Base-by-base conservation (phyloP, 2,797 vertebrate genomes). In the Arctocebus calabarensis region DNA sequence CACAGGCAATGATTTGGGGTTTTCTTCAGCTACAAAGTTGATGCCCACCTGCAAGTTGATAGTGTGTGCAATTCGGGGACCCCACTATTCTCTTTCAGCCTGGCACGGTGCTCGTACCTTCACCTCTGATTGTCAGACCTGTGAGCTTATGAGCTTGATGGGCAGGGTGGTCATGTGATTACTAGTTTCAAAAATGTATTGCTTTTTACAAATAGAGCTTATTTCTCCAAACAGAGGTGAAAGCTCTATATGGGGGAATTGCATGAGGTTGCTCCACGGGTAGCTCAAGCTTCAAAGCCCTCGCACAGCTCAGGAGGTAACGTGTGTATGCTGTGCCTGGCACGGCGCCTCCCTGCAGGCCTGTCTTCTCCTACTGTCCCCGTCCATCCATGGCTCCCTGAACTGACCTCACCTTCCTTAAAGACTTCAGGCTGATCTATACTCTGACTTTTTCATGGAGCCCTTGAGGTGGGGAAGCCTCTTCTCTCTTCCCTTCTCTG, bases 321-420 rank as follows among this genome's bases (percentile, higher is more conserved):
- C 3, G 9, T 7, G 3, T 5, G 0, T 25, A 9, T 16, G 16
- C 64, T 16, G 19, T n/a, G 14, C 8, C 9, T 11, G 20, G 3
- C 0, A 1, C 29, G 40, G 14, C 3, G 62, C 13, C 13, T 25
- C 29, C n/a, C 25, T 25, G 20, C 70, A 16, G n/a, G 14, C 43
- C 25, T 12, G 7, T 13, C 12, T 64, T 70, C 12, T 5, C 2
- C 9, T 66, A 7, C 27, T 34, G 17, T 48, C 1, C 32, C 20
- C 3, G 3, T 12, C 11, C 7, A 3, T 22, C 11, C 1, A 1
- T 19, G 34, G 52, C 16, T 84, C 75, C n/a, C 52, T 52, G 66
- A 57, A 20, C 5, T 48, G 37, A 25, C 43, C 77, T 19, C 48
- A 13, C 10, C 37, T 59, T 32, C 1, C 2, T n/a, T 40, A 71